Conservation (phyloP, 1,140 invertebrate species). For the Belonocnema kinseyi region DNA sequence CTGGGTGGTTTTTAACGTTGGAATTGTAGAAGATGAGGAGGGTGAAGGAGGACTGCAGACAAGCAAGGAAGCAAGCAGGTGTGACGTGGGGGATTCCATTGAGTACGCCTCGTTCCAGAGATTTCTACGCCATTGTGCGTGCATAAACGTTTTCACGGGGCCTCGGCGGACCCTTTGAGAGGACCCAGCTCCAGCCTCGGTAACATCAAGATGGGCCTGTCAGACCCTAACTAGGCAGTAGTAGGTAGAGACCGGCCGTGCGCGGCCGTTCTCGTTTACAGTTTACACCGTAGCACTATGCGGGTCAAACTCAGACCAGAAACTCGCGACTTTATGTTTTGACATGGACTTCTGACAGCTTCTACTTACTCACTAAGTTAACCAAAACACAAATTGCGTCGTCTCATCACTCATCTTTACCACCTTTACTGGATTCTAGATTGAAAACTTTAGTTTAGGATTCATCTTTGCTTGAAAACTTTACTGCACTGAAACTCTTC, state of each 20-base stretch:
- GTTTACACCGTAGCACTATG: too few species aligned
- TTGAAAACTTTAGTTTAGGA: too few species aligned
- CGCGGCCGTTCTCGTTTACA: slow-evolving; percentile 43
- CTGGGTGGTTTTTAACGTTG: too few species aligned
- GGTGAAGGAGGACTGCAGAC: too few species aligned
- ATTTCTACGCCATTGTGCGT: slow-evolving; percentile 64
- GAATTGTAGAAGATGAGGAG: too few species aligned
- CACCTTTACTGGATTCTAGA: too few species aligned
- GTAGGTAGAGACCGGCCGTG: slow-evolving; percentile 51
- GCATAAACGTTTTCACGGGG: slow-evolving; percentile 70
- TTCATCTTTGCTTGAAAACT: too few species aligned
- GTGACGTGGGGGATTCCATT: too few species aligned
- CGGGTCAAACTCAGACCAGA: slow-evolving; percentile 51
- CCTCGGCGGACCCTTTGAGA: slow-evolving; percentile 64
- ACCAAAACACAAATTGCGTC: slow-evolving; percentile 54
- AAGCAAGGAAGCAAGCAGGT: too few species aligned
- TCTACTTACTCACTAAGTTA: slow-evolving; percentile 50
- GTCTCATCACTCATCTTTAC: too few species aligned
- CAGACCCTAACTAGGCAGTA: slow-evolving; percentile 67
- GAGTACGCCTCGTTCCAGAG: slow-evolving; percentile 39
- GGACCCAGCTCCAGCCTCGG: slow-evolving; percentile 52
- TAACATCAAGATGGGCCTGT: slow-evolving; percentile 70
- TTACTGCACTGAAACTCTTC: too few species aligned
- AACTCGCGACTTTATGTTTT: slow-evolving; percentile 65
- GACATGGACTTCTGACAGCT: slow-evolving; percentile 58